phyloP scores from a whole-genome alignment of 1,140 invertebrate genomes.

The Euwallacea fornicatus region DNA sequence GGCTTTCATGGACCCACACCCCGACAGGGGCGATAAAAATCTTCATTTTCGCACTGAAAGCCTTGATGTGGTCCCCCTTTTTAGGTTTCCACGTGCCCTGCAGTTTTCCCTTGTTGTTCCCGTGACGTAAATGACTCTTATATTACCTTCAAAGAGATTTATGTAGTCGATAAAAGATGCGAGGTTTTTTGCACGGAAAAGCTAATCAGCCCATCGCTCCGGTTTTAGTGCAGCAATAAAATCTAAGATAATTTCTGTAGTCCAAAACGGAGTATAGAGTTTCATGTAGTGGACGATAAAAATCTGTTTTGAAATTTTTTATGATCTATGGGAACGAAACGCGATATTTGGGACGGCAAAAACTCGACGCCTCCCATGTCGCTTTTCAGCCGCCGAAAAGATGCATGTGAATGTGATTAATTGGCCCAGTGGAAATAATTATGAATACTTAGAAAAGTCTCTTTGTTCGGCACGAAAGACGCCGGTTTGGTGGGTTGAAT shows the following conservation, averaged over 20 bases:
- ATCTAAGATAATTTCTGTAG: background rate
- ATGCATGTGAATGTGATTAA: constrained; percentile 26
- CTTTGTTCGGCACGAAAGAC: no score
- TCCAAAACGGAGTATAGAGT: background rate
- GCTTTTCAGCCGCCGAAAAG: constrained; percentile 20
- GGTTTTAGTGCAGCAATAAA: background rate
- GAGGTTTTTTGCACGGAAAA: background rate
- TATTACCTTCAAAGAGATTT: constrained; percentile 1
- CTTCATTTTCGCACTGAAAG: constrained; percentile 12
- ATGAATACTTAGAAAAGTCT: no score
- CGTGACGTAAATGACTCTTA: constrained; percentile 9
- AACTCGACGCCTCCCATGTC: constrained; percentile 23
- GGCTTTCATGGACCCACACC: background rate
- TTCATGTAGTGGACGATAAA: background rate
- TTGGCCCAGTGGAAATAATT: constrained; percentile 9
- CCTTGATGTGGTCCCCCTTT: background rate
- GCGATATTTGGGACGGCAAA: constrained; percentile 9
- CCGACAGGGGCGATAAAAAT: constrained; percentile 6
- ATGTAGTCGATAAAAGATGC: background rate
- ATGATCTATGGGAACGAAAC: constrained; percentile 10
- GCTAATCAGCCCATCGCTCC: background rate
- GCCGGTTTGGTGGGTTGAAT: no score
- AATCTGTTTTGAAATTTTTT: constrained; percentile 11
- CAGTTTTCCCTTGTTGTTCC: constrained; percentile 14
- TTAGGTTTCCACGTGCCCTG: constrained; percentile 4